Base-by-base conservation (phyloP, 2,888 invertebrate genomes). In the Baronia brevicornis region DNA sequence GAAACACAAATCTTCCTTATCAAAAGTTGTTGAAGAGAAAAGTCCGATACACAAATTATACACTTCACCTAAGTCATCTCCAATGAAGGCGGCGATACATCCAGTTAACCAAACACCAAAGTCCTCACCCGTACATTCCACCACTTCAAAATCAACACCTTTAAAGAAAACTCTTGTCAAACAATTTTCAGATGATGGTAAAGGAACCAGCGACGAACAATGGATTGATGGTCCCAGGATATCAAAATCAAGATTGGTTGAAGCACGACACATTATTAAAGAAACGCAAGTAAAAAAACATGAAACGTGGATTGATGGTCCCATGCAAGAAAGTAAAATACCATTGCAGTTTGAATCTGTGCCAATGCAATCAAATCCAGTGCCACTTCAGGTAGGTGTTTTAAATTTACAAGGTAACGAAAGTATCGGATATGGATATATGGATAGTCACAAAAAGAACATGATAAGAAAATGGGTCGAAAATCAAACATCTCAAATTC, bases 141-240 rank as follows among this genome's bases (percentile, higher is more conserved):
- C 68, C 12, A 47, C 74, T 49, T 46, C 87, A 4, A 89, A 88
- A 67, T 72, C 79, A 47, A 87, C 85, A 12, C 87, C 82, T 36
- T 69, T 70, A 45, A 87, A 77, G 64, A 88, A 75, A 52, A 45
- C 49, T 1, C 51, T 66, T 2, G 65, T 75, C 41, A 89, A 88
- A 56, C 68, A 70, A 31, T 46, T 58, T 30, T 41, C 67, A 7
- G 80, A 78, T 30, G 82, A 82, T 27, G 60, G 55, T 1, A 82
- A 80, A 57, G 75, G 50, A 44, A 77, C 59, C 9, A 93, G 92
- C 47, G 95, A 96, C 58, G 97, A 97, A 60, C 95, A 96, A 61
- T 98, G 97, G 97, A 94, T 97, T 41, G 97, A 98, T 73, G 97
- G 97, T 0, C 97, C 97, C 0, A 88, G 95, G 59, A 93, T 96